Base-by-base conservation (phyloP, 2,888 invertebrate genomes). In the Noctua pronuba region DNA sequence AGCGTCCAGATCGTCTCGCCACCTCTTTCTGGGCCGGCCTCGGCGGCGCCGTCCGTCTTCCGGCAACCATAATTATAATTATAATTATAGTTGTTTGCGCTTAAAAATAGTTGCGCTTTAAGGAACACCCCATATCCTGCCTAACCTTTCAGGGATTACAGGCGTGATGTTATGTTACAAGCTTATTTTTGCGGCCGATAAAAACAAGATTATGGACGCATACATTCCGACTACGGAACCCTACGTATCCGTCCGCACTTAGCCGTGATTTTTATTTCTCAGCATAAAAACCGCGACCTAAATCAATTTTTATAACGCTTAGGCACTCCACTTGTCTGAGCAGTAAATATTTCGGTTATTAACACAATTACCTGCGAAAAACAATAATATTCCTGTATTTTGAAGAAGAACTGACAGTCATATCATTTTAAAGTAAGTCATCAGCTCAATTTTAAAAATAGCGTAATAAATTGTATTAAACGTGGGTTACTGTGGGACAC, bases 311-410 rank as follows among this genome's bases (percentile, higher is more conserved):
- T 55, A 64, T 64, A 52, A 41, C 38, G 31, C 38, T 35, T 67
- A 46, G 13, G 0, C 13, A 60, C 46, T 67, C 28, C 46, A 31
- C 1, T 65, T 31, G 10, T 38, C 16, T 31, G 35, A 44, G 16
- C 28, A 21, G 35, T 84, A 73, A 64, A 80, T 71, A 80, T 85
- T 74, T 68, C 16, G 74, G 44, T 85, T 79, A 71, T 41, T 55
- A 21, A n/a, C 60, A 16, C 73, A 66, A 84, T 28, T 35, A 55
- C 5, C 41, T 11, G 75, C 21, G 7, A 71, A 60, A 58, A 75
- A 71, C 49, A 58, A 31, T 28, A 49, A 18, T 44, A 8, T 74
- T 41, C n/a, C n/a, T 11, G 11, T 74, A 58, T 41, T 65, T 49
- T 24, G 7, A 38, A 46, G 16, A n/a, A 76, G 1, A 82, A 46